Evolutionary conservation across 2,797 vertebrate species (phyloP).

Genomic region (Okamejei kenojei): DNA sequence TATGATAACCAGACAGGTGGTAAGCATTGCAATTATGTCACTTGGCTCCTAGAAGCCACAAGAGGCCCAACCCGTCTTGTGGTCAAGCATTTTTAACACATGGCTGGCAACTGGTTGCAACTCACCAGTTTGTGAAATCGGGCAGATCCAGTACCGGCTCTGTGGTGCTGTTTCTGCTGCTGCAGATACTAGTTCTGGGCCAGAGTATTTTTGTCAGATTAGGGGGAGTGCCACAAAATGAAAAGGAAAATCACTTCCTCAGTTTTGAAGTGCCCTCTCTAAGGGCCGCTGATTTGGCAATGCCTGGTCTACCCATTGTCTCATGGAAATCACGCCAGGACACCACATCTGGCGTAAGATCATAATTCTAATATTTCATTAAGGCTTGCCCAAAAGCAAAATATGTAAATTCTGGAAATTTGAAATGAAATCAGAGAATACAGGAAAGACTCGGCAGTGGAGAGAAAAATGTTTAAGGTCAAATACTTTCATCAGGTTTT

Average conservation of each 20-base stretch:
- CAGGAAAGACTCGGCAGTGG: too few species aligned
- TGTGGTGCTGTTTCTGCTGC: too few species aligned
- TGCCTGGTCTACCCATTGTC: not conserved
- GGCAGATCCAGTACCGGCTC: not conserved
- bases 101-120: too few species aligned
- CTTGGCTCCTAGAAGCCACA: not conserved
- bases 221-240: not conserved
- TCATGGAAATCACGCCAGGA: not conserved
- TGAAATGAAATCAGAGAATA: too few species aligned
- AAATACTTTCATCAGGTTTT: too few species aligned
- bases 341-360: not conserved
- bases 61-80: not conserved
- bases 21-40: not conserved
- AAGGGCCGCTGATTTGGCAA: too few species aligned
- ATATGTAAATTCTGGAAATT: too few species aligned
- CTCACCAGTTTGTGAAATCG: not conserved
- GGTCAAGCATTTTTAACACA: not conserved
- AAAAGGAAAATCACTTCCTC: not conserved
- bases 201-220: not conserved
- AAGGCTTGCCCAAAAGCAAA: not conserved
- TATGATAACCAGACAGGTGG: not conserved
- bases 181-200: not conserved
- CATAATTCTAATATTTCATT: not conserved
- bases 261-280: too few species aligned
- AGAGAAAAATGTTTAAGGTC: too few species aligned